phyloP scores from a whole-genome alignment of 2,888 invertebrate species.

The Campoplex nolae region DNA sequence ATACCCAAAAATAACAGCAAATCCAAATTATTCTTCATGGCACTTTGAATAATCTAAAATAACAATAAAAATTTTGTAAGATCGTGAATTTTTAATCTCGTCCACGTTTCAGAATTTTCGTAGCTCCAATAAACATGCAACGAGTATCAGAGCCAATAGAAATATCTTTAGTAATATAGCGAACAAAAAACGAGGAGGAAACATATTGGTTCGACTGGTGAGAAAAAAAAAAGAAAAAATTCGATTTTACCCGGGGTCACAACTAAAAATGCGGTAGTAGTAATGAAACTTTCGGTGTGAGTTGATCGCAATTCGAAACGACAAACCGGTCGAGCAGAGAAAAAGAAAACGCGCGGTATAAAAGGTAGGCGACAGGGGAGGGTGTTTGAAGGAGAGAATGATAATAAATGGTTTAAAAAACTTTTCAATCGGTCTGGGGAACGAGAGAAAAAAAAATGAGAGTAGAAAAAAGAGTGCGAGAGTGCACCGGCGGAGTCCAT shows the following conservation, averaged over 20 bases:
- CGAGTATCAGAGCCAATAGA: not conserved
- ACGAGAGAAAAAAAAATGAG: slow-evolving; percentile 39
- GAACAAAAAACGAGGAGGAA: not conserved
- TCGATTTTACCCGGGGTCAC: slow-evolving; percentile 11
- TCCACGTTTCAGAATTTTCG: not conserved
- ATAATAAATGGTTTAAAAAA: slow-evolving; percentile 63
- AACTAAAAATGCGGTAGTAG: slow-evolving; percentile 33
- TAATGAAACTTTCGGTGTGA: slow-evolving; percentile 25
- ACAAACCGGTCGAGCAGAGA: slow-evolving; percentile 2
- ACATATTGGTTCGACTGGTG: not conserved
- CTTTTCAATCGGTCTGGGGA: slow-evolving; percentile 60
- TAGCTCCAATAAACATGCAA: not conserved
- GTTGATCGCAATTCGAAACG: slow-evolving; percentile 51
- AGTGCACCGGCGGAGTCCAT: slow-evolving; percentile 35
- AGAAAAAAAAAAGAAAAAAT: slow-evolving; percentile 42
- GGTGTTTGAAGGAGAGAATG: slow-evolving; percentile 22
- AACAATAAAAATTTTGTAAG: not conserved
- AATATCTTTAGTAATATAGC: no score
- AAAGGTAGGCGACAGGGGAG: not conserved
- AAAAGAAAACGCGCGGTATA: not conserved
- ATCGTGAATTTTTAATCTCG: not conserved
- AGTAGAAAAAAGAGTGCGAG: slow-evolving; percentile 24
- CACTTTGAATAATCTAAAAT: not conserved
- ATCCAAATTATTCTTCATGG: not conserved
- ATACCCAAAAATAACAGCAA: not conserved